Percentiles rank a stretch among this genome's conserved stretches.
These are phyloP conservation scores for Solea solea DNA, from an alignment of 2,113 vertebrate species.

Conservation along the genomic window DNA sequence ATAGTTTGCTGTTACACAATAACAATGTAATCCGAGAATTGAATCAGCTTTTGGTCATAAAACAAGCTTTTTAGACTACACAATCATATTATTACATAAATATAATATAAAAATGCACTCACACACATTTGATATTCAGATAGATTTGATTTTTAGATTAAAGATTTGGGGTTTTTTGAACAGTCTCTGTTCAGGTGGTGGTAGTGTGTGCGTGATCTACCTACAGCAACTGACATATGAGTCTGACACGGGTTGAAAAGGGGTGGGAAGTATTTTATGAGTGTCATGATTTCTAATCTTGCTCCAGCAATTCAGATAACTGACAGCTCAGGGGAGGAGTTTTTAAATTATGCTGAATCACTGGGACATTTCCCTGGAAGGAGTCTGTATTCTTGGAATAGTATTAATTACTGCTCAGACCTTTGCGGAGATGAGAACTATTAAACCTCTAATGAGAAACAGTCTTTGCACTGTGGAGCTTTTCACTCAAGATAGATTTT, in stretches of 20 bases:
- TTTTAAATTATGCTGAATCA: constrained; percentile 49
- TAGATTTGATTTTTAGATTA: constrained; percentile 15
- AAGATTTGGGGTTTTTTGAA: constrained; percentile 1
- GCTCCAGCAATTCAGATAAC: constrained; percentile 58
- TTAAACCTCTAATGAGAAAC: neutral
- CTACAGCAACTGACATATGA: constrained; percentile 51
- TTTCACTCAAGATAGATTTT: neutral
- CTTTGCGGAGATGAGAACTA: neutral
- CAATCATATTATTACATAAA: neutral
- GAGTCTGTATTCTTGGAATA: constrained; percentile 2
- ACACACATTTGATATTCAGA: neutral
- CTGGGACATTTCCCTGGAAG: neutral
- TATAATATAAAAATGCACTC: neutral
- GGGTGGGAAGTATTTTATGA: constrained; percentile 53
- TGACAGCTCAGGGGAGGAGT: constrained; percentile 61
- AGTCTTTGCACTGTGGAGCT: neutral
- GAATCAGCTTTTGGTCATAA: neutral
- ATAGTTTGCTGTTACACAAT: neutral
- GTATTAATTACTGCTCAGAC: neutral
- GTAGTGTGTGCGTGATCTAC: constrained; percentile 32
- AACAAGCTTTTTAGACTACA: neutral
- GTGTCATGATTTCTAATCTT: constrained; percentile 61
- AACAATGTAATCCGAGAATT: too few species aligned
- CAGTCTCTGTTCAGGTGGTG: constrained; percentile 27
- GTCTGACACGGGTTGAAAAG: constrained; percentile 45